Conservation (phyloP, 2,888 invertebrate genomes). For the Campoletis raptor region DNA sequence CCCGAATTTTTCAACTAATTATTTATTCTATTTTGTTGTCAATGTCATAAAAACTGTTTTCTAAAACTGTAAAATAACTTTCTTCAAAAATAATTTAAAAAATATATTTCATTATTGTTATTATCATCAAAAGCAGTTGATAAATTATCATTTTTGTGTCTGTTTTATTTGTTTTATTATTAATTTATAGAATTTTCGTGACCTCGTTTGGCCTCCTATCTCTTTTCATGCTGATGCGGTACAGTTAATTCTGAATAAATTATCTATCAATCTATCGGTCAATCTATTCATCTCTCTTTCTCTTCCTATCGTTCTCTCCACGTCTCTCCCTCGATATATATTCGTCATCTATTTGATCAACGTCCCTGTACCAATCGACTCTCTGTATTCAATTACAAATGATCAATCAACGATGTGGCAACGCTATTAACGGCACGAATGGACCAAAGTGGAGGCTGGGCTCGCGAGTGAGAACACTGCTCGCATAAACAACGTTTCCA, state of each 20-base stretch:
- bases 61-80: no score
- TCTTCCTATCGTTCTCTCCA: not conserved
- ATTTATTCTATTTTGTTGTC: not conserved
- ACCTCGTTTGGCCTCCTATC: not conserved
- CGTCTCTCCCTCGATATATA: not conserved
- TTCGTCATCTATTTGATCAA: conserved; percentile 50
- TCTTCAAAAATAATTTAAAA: no score
- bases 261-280: conserved; percentile 34
- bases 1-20: not conserved
- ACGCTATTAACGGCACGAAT: conserved; percentile 56
- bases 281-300: not conserved
- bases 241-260: conserved; percentile 45
- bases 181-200: not conserved
- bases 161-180: not conserved
- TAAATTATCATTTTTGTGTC: not conserved
- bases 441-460: conserved; percentile 36
- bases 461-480: conserved; percentile 11
- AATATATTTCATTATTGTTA: not conserved
- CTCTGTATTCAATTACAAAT: conserved; percentile 65
- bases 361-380: conserved; percentile 47
- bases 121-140: not conserved
- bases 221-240: not conserved
- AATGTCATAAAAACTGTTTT: not conserved
- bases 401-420: conserved; percentile 63
- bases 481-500: conserved; percentile 60